These are phyloP conservation scores for Lamellibrachia satsuma DNA, from an alignment of 2,888 invertebrate genomes.

Conservation along the genomic window DNA sequence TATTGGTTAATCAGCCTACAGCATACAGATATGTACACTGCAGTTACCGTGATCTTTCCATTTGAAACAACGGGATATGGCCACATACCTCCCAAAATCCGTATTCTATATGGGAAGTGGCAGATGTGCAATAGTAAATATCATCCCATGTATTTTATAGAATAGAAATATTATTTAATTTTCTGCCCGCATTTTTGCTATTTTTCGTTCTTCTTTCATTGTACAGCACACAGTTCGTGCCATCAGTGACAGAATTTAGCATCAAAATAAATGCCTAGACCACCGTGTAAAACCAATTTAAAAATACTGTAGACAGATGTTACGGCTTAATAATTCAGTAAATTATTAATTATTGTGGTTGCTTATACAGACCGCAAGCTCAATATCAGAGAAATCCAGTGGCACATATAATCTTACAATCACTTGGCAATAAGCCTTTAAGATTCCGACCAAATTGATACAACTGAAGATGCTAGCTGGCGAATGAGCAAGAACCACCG, in stretches of 20 bases:
- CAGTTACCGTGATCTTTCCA: too few relatives aligned
- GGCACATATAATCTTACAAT: background rate
- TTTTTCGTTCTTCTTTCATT: background rate
- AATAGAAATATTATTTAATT: background rate
- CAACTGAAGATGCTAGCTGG: background rate
- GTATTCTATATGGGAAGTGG: too few relatives aligned
- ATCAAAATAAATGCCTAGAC: background rate
- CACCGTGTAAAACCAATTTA: background rate
- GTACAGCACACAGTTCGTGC: background rate
- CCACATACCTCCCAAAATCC: too few relatives aligned
- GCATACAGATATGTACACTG: too few relatives aligned
- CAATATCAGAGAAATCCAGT: background rate
- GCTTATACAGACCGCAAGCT: background rate
- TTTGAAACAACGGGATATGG: too few relatives aligned
- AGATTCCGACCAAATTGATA: background rate
- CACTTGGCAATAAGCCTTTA: conserved; percentile 9
- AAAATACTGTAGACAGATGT: background rate
- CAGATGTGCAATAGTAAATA: background rate
- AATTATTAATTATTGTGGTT: conserved; percentile 13
- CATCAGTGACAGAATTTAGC: background rate
- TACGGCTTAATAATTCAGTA: conserved; percentile 13
- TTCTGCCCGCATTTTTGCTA: background rate
- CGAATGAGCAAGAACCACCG: background rate
- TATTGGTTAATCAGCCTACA: too few relatives aligned
- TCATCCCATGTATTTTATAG: background rate